Evolutionary conservation across 2,888 invertebrate species (phyloP).

Genomic region (Brenthis ino): DNA sequence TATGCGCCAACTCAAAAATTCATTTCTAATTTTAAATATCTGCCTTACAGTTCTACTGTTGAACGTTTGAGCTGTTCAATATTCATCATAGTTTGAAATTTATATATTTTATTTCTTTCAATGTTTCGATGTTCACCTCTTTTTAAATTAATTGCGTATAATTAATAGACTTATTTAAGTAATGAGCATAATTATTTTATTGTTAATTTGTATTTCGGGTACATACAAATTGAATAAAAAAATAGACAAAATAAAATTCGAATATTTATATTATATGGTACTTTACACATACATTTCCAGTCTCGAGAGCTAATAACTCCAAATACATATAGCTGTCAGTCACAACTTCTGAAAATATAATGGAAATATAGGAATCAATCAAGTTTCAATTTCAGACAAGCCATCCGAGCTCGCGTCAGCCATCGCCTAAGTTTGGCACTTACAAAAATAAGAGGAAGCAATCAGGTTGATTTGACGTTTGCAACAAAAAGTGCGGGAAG

Average conservation of each 20-base stretch:
- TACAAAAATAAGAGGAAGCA: constrained; percentile 68
- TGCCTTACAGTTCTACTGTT: constrained; percentile 47
- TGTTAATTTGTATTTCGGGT: too few species aligned
- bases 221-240: too few species aligned
- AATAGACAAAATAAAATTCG: too few species aligned
- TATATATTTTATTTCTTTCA: neutral
- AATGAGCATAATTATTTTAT: too few species aligned
- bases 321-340: constrained; percentile 43
- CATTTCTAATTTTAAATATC: constrained; percentile 72
- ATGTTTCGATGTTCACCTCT: neutral
- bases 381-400: constrained; percentile 56
- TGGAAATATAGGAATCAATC: constrained; percentile 59
- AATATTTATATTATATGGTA: too few species aligned
- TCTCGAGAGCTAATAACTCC: neutral
- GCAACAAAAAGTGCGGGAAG: constrained; percentile 65
- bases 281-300: neutral
- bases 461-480: constrained; percentile 67
- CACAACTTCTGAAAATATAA: constrained; percentile 52
- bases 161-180: too few species aligned
- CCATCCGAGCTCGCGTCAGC: constrained; percentile 61
- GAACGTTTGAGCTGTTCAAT: constrained; percentile 26
- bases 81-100: neutral
- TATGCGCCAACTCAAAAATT: constrained; percentile 58
- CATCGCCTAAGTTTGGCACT: constrained; percentile 64
- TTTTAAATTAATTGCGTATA: neutral